Conservation (phyloP, 2,113 vertebrate species). For the Elgaria multicarinata region DNA sequence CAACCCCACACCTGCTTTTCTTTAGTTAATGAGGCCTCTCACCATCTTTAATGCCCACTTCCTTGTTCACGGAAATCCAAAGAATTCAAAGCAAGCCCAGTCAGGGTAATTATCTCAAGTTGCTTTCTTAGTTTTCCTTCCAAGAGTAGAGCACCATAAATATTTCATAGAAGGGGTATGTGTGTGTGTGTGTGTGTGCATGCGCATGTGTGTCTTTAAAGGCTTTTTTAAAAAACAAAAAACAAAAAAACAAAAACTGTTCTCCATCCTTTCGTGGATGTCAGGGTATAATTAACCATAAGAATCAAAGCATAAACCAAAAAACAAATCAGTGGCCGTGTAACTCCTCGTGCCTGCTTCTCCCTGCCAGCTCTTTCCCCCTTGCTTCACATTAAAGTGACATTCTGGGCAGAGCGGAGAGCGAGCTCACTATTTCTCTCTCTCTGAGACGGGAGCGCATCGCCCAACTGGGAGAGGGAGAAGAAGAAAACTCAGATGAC, state of each 20-base stretch:
- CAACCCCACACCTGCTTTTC: background rate
- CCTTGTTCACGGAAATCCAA: conserved; percentile 23
- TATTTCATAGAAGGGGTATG: conserved; percentile 64
- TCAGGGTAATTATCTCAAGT: conserved; percentile 38
- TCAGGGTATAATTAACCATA: conserved; percentile 67
- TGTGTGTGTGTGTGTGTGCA: background rate
- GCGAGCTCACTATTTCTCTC: rapidly evolving
- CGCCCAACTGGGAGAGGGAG: background rate
- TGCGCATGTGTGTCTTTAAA: background rate
- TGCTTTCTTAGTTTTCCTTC: background rate
- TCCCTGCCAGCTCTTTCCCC: conserved; percentile 17
- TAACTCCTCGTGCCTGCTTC: rapidly evolving
- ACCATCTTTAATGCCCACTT: background rate
- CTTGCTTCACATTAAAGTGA: conserved; percentile 48
- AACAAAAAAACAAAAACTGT: too few relatives aligned
- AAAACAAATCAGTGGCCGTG: background rate
- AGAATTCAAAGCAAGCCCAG: conserved; percentile 41
- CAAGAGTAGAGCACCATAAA: conserved; percentile 49
- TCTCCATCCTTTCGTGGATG: conserved; percentile 5
- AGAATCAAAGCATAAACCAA: conserved; percentile 43
- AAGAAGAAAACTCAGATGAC: conserved; percentile 5
- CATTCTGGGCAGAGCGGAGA: conserved; percentile 31
- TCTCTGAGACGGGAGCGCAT: background rate
- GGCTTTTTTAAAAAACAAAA: conserved; percentile 32
- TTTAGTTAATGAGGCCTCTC: conserved; percentile 12